Conservation (phyloP, 2,113 vertebrate species). For the Pseudopipra pipra region DNA sequence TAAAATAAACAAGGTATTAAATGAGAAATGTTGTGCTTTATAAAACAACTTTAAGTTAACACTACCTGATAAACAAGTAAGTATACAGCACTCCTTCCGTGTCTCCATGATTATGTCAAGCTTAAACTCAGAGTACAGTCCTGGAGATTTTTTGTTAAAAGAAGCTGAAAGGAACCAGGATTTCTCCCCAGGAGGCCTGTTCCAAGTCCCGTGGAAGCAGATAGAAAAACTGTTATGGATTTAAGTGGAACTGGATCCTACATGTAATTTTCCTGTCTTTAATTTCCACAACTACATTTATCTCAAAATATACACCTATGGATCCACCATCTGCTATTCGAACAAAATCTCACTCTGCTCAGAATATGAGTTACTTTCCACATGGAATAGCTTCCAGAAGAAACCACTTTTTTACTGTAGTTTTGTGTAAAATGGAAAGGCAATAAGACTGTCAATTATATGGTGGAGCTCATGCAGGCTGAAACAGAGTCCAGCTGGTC, state of each 20-base stretch:
- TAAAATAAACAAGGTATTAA: background rate
- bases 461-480: constrained; percentile 21
- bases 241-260: background rate
- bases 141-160: background rate
- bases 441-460: constrained; percentile 55
- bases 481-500: constrained; percentile 63
- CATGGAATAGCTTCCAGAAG: constrained; percentile 31
- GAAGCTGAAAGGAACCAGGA: background rate
- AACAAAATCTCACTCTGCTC: background rate
- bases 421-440: constrained; percentile 43
- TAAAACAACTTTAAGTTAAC: background rate
- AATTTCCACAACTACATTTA: constrained; percentile 8
- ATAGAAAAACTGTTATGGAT: background rate
- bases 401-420: constrained; percentile 17
- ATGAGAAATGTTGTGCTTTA: background rate
- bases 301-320: background rate
- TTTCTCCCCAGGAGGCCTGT: background rate
- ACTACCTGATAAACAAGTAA: background rate
- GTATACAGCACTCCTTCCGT: background rate
- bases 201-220: background rate
- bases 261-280: background rate
- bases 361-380: background rate
- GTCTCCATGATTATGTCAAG: background rate
- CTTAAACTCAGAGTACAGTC: background rate
- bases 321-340: background rate